Conservation (phyloP, 2,888 invertebrate species). For the Pteria penguin region DNA sequence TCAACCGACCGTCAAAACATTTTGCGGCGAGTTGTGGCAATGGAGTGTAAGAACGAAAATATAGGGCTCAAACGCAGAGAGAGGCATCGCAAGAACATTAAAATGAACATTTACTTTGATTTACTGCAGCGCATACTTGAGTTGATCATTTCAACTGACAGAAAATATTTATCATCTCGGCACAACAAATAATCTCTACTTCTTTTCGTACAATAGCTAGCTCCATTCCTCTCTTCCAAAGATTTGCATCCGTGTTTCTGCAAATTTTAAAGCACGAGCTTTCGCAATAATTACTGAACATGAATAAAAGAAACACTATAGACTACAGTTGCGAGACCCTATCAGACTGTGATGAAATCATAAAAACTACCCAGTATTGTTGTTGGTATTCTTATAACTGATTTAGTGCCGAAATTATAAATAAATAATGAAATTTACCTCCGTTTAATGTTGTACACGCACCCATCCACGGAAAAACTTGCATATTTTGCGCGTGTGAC, state of each 20-base stretch:
- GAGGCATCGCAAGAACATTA: conserved; percentile 28
- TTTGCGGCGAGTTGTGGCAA: not conserved
- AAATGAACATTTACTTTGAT: conserved; percentile 43
- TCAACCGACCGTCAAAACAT: not conserved
- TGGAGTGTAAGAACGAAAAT: not conserved
- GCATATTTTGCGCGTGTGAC: conserved; percentile 53
- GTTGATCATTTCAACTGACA: conserved; percentile 34
- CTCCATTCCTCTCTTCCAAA: too few species aligned
- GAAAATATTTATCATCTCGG: conserved; percentile 36
- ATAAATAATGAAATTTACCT: conserved; percentile 43
- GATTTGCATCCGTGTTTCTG: too few species aligned
- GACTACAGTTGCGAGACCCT: too few species aligned
- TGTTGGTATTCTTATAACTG: too few species aligned
- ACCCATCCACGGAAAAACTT: conserved; percentile 65
- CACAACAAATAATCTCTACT: too few species aligned
- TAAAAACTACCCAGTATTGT: too few species aligned
- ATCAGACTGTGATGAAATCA: too few species aligned
- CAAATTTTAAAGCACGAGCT: too few species aligned
- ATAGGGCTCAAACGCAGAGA: conserved; percentile 10
- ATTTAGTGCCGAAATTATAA: too few species aligned
- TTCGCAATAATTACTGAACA: too few species aligned
- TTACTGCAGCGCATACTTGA: conserved; percentile 23
- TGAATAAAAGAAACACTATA: too few species aligned
- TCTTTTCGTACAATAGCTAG: too few species aligned
- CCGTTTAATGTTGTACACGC: conserved; percentile 51